Evolutionary conservation across 2,113 vertebrate species (phyloP), one percentile per base, ranked within the genome.

Genomic region (Leptocoma aspasia): DNA sequence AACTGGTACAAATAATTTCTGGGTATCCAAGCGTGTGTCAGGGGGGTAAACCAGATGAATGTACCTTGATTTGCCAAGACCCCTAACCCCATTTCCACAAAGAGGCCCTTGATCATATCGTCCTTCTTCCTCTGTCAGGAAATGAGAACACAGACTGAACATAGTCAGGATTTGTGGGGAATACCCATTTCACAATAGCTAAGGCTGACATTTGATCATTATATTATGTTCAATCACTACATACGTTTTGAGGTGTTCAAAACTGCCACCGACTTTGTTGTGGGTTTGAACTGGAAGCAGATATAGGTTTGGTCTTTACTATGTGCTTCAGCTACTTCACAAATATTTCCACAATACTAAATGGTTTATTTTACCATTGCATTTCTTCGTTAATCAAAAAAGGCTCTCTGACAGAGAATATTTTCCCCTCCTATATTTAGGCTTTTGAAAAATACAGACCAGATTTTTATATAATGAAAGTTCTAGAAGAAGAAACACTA

Each of bases 1-100:
- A 94, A 82, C 24, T 86, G 80, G 80, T 90, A 92, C 89, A 96
- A 96, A 73, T 96, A 88, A 92, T 93, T 75, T 59, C 69, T 96
- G 81, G 41, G 42, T 95, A 94, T 53, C 37, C 92, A 89, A 86
- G 41, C 1, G 1, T 72, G 28, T 91, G 45, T 89, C 60, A 75
- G 68, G 30, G 49, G 68, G 28, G 63, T 90, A 88, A 88, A 85
- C 70, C 76, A 86, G 54, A 88, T 94, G 70, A 85, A 44, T 88
- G 50, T 50, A 49, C 78, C 45, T 81, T 92, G 65, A 37, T 79
- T 94, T 95, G 86, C 77, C 82, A 90, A 87, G 69, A 79, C 7
- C 17, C 37, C 11, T 90, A 90, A 35, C 71, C 65, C 56, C 13
- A 19, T 88, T 88, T 94, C 82, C 68, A 72, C 84, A 72, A 72